Conservation (phyloP, 2,888 invertebrate genomes). For the Drosophila austrosaltans region DNA sequence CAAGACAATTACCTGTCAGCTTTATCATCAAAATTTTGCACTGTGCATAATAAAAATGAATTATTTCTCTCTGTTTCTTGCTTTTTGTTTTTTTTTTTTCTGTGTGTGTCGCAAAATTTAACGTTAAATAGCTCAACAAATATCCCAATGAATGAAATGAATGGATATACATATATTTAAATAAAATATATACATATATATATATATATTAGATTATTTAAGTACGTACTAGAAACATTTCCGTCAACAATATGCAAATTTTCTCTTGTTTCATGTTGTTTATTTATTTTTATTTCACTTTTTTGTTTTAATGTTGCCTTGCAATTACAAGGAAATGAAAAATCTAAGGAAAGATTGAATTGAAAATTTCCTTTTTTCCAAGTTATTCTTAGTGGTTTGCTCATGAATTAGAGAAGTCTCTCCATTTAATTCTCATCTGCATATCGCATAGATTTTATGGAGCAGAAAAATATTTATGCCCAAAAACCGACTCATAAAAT, state of each 20-base stretch:
- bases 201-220: background rate
- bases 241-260: conserved; percentile 2
- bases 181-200: background rate
- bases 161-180: background rate
- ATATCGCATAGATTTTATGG: conserved; percentile 17
- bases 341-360: no score
- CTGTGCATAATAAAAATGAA: conserved; percentile 15
- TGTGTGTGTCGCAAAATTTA: conserved; percentile 20
- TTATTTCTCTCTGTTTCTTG: background rate
- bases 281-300: no score
- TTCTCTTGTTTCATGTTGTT: no score
- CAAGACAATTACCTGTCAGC: conserved; percentile 11
- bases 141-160: conserved; percentile 4
- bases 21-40: conserved; percentile 10
- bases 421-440: conserved; percentile 15
- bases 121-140: conserved; percentile 22
- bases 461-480: conserved; percentile 15
- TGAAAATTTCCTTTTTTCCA: no score
- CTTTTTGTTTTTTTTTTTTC: background rate
- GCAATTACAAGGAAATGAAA: no score
- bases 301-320: no score
- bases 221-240: no score
- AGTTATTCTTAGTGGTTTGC: no score
- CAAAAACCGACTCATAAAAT: conserved; percentile 12
- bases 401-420: background rate